A percentile compares a stretch with the other conserved stretches of the same genome.
These are phyloP conservation scores for Glyptemys insculpta DNA, from an alignment of 2,797 vertebrate genomes.

Conservation along the genomic window DNA sequence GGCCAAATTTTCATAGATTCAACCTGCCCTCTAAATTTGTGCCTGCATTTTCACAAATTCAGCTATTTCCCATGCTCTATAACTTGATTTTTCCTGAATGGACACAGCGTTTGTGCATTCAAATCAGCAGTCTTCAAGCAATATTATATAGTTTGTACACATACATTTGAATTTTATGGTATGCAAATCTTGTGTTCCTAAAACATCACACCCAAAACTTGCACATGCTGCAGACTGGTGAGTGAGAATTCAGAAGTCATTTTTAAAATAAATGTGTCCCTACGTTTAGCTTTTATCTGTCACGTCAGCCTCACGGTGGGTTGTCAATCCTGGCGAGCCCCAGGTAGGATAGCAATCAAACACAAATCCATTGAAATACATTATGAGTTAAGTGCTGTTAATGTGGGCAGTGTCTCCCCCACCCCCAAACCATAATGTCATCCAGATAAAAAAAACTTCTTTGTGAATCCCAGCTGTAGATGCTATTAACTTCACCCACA, in stretches of 20 bases:
- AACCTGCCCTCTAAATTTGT: neutral
- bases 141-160: neutral
- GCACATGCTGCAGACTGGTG: fast-evolving
- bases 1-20: neutral
- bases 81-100: slow-evolving; percentile 10
- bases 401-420: neutral
- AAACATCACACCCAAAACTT: neutral
- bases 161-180: neutral
- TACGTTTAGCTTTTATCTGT: neutral
- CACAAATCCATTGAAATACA: neutral
- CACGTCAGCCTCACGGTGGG: neutral
- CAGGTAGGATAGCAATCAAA: neutral
- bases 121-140: neutral
- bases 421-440: neutral
- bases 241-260: neutral
- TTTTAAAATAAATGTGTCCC: neutral
- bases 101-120: neutral
- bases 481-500: neutral
- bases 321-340: neutral
- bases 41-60: slow-evolving; percentile 2
- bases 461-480: neutral
- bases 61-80: neutral
- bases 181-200: neutral
- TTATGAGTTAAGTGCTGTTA: neutral
- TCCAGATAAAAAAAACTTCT: neutral